These are phyloP conservation scores for Pseudomyrmex cubaensis DNA, from an alignment of 1,140 invertebrate species.

Conservation along the genomic window DNA sequence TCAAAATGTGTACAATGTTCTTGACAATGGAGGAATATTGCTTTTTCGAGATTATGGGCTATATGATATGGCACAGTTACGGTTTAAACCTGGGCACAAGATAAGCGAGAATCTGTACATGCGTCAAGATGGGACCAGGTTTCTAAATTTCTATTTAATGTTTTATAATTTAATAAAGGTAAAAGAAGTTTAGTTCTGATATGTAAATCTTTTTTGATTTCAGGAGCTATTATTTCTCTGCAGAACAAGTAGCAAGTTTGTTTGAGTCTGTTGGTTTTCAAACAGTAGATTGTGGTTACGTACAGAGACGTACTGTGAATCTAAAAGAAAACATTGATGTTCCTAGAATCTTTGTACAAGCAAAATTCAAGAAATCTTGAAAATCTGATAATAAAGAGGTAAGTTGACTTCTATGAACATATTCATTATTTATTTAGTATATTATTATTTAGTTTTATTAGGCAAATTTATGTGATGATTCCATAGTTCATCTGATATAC, in stretches of 20 bases:
- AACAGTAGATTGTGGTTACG: conserved; percentile 89
- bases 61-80: conserved; percentile 98
- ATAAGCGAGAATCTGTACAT: conserved; percentile 98
- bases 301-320: conserved; percentile 95
- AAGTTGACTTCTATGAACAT: conserved; percentile 17
- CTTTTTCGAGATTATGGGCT: conserved; percentile 98
- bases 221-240: conserved; percentile 93
- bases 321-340: conserved; percentile 96
- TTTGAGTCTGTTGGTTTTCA: conserved; percentile 90
- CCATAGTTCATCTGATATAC: conserved; percentile 82
- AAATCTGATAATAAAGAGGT: conserved; percentile 50
- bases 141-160: not conserved
- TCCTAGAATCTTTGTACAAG: conserved; percentile 96
- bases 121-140: conserved; percentile 98
- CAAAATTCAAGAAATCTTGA: conserved; percentile 90
- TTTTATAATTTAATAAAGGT: too few species aligned
- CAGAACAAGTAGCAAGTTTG: conserved; percentile 88
- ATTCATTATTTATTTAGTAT: conserved; percentile 12
- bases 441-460: not conserved
- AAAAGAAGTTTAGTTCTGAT: too few species aligned
- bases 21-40: conserved; percentile 93
- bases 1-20: conserved; percentile 88
- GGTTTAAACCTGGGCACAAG: conserved; percentile 97
- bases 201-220: conserved; percentile 71
- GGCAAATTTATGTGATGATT: conserved; percentile 75